Evolutionary conservation across 2,797 vertebrate genomes (phyloP).

Genomic region (Falco novaeseelandiae): DNA sequence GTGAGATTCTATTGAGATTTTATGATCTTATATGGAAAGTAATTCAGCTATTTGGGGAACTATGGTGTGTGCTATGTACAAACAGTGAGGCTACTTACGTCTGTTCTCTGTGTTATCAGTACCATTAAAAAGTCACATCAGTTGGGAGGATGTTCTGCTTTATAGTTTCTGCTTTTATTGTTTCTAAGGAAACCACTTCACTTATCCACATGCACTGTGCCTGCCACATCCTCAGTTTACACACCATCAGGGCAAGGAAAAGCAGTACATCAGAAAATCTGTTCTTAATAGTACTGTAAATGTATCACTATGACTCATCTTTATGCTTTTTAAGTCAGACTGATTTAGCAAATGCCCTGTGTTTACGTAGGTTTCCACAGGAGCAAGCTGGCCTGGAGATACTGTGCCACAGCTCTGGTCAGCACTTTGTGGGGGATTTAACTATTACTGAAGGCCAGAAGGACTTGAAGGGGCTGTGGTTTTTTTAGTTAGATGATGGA

Average conservation of each 20-base stretch:
- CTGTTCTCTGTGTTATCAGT: constrained; percentile 54
- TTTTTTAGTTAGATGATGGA: neutral
- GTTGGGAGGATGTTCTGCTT: constrained; percentile 23
- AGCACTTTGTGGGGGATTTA: neutral
- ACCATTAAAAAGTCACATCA: constrained; percentile 52
- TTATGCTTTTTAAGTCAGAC: neutral
- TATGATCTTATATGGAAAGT: constrained; percentile 66
- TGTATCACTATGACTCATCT: neutral
- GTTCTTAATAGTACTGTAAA: neutral
- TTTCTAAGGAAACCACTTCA: constrained; percentile 65
- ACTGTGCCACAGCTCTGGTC: neutral
- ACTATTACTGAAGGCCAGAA: neutral
- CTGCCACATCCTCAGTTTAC: constrained; percentile 13
- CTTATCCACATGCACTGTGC: neutral
- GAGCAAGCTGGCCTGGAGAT: neutral
- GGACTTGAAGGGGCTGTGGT: neutral
- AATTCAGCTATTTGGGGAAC: constrained; percentile 47
- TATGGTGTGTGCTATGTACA: constrained; percentile 23
- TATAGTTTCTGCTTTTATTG: constrained; percentile 52
- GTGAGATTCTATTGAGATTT: constrained; percentile 47
- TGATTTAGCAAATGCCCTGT: neutral
- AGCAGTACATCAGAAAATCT: neutral
- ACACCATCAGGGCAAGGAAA: neutral
- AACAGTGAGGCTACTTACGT: constrained; percentile 54
- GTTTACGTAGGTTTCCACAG: neutral